Base-by-base conservation (phyloP, 1,140 invertebrate species). In the Aphaenogaster rudis region DNA sequence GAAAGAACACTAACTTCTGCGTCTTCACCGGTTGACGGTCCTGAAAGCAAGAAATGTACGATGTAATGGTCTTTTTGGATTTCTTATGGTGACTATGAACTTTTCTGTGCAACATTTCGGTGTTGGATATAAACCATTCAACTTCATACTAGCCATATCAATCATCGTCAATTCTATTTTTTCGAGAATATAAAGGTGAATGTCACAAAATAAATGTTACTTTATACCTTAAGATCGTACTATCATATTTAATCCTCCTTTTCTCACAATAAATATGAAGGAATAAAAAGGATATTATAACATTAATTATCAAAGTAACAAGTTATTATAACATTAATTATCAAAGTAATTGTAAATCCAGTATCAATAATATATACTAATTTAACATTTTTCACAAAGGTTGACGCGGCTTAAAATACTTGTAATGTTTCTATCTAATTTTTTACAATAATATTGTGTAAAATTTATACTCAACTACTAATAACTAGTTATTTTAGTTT, bases 111-210 rank as follows among this genome's bases (percentile, higher is more conserved):
- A 42, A 59, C 33, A 67, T 54, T 69, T 80, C 17, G 36, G 6
- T 81, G 15, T 45, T 45, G 15, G 39, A 57, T 57, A 54, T 54
- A n/a, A 9, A 71, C 15, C 39, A 59, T 61, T 59, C 9, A 45
- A 71, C 79, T 81, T 61, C 3, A 28, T 33, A 54, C 2, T 4
- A 42, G 36, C 7, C 8, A 21, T 45, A 69, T 81, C 48, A 69
- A 81, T 81, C 79, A 81, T n/a, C 9, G 21, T 81, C 52, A 59
- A n/a, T 81, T 71, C 9, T 57, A 54, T 39, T 81, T 69, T 48
- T 57, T 71, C 4, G 9, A 7, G 5, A 59, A 71, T 81, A 50
- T 81, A 45, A 69, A 9, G 15, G 59, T 57, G 15, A 69, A 8
- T 59, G 0, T 80, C 6, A 36, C 36, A 59, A 17, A 71, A 59